A percentile compares a stretch with the other conserved stretches of the same genome.
These are phyloP conservation scores for Rynchops niger DNA, from an alignment of 2,113 vertebrate species.

Conservation along the genomic window DNA sequence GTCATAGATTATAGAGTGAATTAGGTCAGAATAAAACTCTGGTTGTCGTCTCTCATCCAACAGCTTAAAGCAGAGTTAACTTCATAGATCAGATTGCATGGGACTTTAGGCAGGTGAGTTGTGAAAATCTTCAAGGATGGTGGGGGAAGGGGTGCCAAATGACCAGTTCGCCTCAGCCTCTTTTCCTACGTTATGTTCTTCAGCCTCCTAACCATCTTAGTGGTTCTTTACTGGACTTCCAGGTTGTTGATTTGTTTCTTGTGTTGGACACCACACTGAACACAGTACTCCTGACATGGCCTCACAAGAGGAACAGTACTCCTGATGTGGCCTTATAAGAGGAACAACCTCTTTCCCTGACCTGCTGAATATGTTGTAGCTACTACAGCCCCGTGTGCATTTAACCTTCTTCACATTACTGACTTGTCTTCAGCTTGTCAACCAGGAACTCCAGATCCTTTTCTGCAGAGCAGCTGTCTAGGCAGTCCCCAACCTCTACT, in stretches of 20 bases:
- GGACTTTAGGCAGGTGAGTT: not conserved
- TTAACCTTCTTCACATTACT: not conserved
- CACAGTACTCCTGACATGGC: not conserved
- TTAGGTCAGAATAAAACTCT: not conserved
- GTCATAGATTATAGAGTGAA: not conserved
- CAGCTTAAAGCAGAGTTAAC: not conserved
- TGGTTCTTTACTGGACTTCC: not conserved
- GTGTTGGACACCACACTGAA: not conserved
- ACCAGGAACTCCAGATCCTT: not conserved
- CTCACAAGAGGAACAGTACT: not conserved
- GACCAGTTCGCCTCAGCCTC: not conserved
- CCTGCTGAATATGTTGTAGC: not conserved
- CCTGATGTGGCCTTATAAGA: no score
- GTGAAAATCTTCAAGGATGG: not conserved
- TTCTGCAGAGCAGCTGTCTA: not conserved
- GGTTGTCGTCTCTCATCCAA: not conserved
- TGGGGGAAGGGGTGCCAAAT: rapidly evolving
- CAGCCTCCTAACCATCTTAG: not conserved
- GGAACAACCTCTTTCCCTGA: not conserved
- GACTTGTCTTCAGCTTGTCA: not conserved
- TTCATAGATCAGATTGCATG: not conserved
- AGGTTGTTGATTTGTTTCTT: not conserved
- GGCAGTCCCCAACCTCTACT: not conserved
- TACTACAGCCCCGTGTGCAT: not conserved
- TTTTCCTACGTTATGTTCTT: not conserved